A percentile compares a stretch with the other conserved stretches of the same genome.
Conservation (phyloP, 2,797 vertebrate species). For the Cossypha dichroa region DNA sequence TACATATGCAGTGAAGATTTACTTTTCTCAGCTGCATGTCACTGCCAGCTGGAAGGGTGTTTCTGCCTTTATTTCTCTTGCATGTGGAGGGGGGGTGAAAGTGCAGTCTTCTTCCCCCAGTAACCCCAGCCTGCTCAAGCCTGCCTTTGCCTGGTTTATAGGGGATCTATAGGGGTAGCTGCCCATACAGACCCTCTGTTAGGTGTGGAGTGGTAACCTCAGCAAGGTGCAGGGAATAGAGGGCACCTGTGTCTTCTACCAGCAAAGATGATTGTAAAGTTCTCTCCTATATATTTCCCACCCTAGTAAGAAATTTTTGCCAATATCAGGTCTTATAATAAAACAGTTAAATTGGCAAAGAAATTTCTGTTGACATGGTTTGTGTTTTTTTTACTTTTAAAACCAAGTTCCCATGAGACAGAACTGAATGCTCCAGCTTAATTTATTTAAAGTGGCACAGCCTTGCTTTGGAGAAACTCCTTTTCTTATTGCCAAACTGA, state of each 20-base stretch:
- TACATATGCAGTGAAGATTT: neutral
- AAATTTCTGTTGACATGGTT: rapidly evolving
- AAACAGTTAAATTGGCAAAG: neutral
- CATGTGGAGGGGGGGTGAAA: neutral
- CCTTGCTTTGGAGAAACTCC: neutral
- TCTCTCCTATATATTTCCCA: neutral
- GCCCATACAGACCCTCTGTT: rapidly evolving
- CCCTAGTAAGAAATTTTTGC: neutral
- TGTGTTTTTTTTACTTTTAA: neutral
- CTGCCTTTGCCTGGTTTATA: neutral
- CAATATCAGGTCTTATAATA: neutral
- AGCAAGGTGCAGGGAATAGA: neutral
- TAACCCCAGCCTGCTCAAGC: neutral
- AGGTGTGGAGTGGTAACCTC: too few relatives aligned
- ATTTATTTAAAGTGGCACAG: neutral
- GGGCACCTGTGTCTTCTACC: neutral
- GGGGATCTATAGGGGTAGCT: neutral
- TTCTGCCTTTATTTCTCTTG: neutral
- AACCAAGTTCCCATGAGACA: neutral
- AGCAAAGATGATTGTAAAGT: neutral
- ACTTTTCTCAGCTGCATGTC: neutral
- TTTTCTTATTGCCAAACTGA: neutral
- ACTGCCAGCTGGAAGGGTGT: neutral
- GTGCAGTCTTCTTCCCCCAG: neutral
- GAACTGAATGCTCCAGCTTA: neutral